Evolutionary conservation across 2,888 invertebrate species (phyloP).

Genomic region (Pandemis corylana): DNA sequence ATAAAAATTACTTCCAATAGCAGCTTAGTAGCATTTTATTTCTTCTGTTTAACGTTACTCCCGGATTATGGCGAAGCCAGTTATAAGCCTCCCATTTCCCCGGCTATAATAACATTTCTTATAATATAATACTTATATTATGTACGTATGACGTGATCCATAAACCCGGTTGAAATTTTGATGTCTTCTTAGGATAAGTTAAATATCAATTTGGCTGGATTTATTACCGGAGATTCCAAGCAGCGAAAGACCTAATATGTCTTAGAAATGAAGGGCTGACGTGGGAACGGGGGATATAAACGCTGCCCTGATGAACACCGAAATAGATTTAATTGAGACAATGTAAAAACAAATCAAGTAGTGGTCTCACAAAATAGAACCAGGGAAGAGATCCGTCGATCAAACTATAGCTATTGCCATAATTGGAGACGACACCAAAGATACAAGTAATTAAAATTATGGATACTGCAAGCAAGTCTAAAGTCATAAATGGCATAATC

Average conservation of each 20-base stretch:
- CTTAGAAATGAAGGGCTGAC: background rate
- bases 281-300: background rate
- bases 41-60: constrained; percentile 15
- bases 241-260: constrained; percentile 1
- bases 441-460: too few relatives aligned
- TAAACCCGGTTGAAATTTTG: constrained; percentile 23
- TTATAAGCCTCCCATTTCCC: constrained; percentile 30
- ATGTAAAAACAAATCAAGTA: background rate
- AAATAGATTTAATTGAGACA: background rate
- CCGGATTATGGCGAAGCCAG: constrained; percentile 23
- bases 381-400: too few relatives aligned
- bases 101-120: constrained; percentile 30
- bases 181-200: constrained; percentile 23
- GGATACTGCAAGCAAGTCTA: too few relatives aligned
- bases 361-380: too few relatives aligned
- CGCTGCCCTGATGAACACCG: background rate
- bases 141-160: constrained; percentile 17
- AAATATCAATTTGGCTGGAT: constrained; percentile 29
- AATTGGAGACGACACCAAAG: too few relatives aligned
- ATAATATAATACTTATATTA: constrained; percentile 11
- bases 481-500: too few relatives aligned
- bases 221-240: constrained; percentile 11
- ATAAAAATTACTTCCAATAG: constrained; percentile 40
- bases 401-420: too few relatives aligned
- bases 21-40: constrained; percentile 36